Evolutionary conservation across 1,140 invertebrate species (phyloP).

Genomic region (Lutraria rhynchaena): DNA sequence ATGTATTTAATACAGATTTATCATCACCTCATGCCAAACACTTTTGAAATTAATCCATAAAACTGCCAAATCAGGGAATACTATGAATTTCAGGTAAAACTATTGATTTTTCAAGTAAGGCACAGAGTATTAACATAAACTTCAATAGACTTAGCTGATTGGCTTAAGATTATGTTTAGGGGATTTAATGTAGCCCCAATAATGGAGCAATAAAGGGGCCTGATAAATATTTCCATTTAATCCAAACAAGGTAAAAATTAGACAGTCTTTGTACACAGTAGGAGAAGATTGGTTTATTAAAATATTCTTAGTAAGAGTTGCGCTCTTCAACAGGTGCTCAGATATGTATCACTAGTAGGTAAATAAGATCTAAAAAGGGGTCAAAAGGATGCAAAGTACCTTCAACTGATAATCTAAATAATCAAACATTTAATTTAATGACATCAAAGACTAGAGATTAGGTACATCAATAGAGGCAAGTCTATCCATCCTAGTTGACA

Average conservation of each 20-base stretch:
- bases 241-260: neutral
- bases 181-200: constrained; percentile 22
- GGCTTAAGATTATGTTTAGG: neutral
- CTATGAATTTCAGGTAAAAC: neutral
- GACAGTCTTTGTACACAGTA: too few relatives aligned
- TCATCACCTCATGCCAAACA: constrained; percentile 35
- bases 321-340: too few relatives aligned
- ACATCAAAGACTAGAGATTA: too few relatives aligned
- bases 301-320: too few relatives aligned
- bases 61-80: constrained; percentile 20
- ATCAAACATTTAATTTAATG: too few relatives aligned
- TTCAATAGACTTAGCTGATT: constrained; percentile 39
- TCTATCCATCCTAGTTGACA: too few relatives aligned
- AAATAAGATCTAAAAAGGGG: too few relatives aligned
- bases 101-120: constrained; percentile 19
- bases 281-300: too few relatives aligned
- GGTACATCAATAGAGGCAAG: too few relatives aligned
- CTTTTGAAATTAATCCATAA: constrained; percentile 31
- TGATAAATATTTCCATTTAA: neutral
- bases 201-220: neutral
- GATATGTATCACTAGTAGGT: too few relatives aligned
- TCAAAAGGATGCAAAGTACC: too few relatives aligned
- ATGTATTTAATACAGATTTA: constrained; percentile 1
- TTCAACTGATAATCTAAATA: too few relatives aligned
- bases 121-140: constrained; percentile 19